Evolutionary conservation across 2,113 vertebrate genomes (phyloP).

Genomic region (Channa maculata): DNA sequence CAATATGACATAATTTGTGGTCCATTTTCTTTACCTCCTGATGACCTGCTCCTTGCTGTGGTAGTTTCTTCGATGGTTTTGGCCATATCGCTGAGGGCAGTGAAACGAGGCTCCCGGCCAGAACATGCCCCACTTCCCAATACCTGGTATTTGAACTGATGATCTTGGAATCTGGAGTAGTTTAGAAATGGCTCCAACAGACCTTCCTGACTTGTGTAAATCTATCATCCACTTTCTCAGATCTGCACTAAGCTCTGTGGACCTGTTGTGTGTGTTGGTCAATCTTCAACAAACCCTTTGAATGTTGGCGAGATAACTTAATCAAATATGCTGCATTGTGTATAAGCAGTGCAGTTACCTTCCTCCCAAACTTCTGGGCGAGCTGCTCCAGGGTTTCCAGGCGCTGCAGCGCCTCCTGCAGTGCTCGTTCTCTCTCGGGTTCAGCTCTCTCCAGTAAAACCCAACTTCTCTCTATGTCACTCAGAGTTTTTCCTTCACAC

Average conservation of each 20-base stretch:
- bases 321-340: not conserved
- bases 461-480: constrained; percentile 87
- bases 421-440: constrained; percentile 80
- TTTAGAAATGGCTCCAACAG: too few species aligned
- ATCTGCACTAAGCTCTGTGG: too few species aligned
- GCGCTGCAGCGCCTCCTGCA: constrained; percentile 85
- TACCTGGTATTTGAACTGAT: too few species aligned
- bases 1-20: too few species aligned
- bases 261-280: too few species aligned
- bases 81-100: constrained; percentile 85
- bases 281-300: too few species aligned
- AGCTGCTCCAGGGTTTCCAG: constrained; percentile 90
- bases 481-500: constrained; percentile 72
- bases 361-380: constrained; percentile 86
- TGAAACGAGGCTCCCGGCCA: constrained; percentile 88
- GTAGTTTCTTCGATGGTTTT: constrained; percentile 85
- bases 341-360: constrained; percentile 53
- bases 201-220: too few species aligned
- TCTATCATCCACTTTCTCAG: too few species aligned
- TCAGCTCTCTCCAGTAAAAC: constrained; percentile 83
- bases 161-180: too few species aligned
- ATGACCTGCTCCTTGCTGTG: constrained; percentile 83
- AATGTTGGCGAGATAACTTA: not conserved
- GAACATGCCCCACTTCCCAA: constrained; percentile 60
- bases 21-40: constrained; percentile 75